Base-by-base conservation (phyloP, 2,888 invertebrate genomes). In the Dryobota labecula region DNA sequence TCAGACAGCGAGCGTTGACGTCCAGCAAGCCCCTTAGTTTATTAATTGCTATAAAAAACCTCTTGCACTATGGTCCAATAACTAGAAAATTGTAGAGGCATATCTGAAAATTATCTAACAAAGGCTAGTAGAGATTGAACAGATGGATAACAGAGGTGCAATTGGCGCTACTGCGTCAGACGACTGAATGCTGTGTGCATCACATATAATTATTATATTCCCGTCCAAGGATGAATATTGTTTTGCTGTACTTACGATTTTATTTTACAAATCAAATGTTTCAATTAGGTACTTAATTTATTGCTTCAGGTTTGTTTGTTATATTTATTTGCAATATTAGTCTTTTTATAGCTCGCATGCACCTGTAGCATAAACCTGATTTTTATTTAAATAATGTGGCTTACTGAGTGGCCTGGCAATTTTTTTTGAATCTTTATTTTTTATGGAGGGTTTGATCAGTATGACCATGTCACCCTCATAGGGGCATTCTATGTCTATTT, bases 101-200 rank as follows among this genome's bases (percentile, higher is more conserved):
- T 36, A 38, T 74, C 58, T 45, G 24, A 74, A 57, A 43, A 58
- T 73, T 11, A 65, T 65, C n/a, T 38, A 57, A 65, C 36, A 73
- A 65, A 64, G 56, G 36, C 47, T 20, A 54, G 8, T 41, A 20
- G 15, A 43, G 49, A 73, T 73, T 64, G 49, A 43, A 51, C 56
- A 57, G 30, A 65, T 72, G 62, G 38, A 18, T 56, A 56, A 30
- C 41, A 47, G 33, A 61, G 71, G 62, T 72, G 72, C 61, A 71
- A 71, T 71, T 72, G 71, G 47, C 45, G 54, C 60, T 27, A 73
- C 36, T 51, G 65, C 73, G 57, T 65, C 65, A 58, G 8, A 13
- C 30, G 36, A 49, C 54, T 74, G 67, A 49, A 56, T 67, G 18
- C 43, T 51, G 49, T 51, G 27, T 68, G 56, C 49, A 73, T 73